Evolutionary conservation across 2,888 invertebrate species (phyloP).

Genomic region (Drosophila paranaensis): DNA sequence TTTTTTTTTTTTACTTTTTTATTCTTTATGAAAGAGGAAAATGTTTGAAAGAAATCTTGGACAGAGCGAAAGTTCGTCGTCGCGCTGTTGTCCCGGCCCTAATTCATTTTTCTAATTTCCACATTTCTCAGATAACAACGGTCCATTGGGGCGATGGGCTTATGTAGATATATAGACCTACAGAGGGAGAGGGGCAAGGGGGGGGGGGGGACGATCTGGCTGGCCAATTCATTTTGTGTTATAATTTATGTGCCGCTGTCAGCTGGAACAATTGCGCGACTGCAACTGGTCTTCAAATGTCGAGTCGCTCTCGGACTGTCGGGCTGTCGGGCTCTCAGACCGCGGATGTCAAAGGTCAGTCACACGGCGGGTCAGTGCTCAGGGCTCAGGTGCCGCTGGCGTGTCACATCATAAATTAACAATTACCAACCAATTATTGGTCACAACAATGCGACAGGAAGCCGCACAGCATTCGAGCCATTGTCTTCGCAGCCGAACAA

Average conservation of each 20-base stretch:
- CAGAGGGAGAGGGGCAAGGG: not conserved
- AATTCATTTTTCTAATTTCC: conserved; percentile 78
- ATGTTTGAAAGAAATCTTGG: conserved; percentile 52
- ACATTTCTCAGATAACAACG: conserved; percentile 73
- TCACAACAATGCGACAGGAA: conserved; percentile 56
- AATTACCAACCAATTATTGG: conserved; percentile 73
- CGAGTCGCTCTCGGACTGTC: conserved; percentile 3
- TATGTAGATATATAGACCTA: not conserved
- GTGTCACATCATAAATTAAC: conserved; percentile 67
- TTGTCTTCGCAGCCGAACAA: conserved; percentile 8
- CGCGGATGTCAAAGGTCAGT: conserved; percentile 71
- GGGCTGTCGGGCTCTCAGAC: not conserved
- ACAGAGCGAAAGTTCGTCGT: conserved; percentile 38
- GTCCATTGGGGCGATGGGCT: conserved; percentile 32
- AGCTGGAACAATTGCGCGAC: conserved; percentile 78
- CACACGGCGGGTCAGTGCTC: conserved; percentile 53
- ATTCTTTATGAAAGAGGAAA: conserved; percentile 55
- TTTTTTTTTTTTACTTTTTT: conserved; percentile 26
- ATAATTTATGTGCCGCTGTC: conserved; percentile 82
- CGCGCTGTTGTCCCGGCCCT: conserved; percentile 38
- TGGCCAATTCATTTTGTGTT: conserved; percentile 70
- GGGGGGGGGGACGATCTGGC: conserved; percentile 3
- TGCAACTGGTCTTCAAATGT: conserved; percentile 82
- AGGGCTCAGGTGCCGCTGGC: conserved; percentile 42
- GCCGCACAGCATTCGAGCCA: conserved; percentile 14